These are phyloP conservation scores for Drosophila ambigua DNA, from an alignment of 1,140 invertebrate genomes.

Conservation along the genomic window DNA sequence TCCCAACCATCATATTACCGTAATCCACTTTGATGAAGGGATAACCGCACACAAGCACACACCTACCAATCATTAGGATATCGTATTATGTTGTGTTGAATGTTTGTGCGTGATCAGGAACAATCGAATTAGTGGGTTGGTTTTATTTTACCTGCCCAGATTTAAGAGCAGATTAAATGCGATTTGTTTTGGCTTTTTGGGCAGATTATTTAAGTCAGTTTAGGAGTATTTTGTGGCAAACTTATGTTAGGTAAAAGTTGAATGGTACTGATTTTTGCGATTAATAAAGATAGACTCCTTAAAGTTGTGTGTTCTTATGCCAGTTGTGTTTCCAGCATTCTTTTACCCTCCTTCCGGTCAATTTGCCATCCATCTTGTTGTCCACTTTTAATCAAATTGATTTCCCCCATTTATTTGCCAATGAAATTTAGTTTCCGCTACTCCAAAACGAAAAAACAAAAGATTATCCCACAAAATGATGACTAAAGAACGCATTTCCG, in stretches of 20 bases:
- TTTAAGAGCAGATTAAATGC: not conserved
- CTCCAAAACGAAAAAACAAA: conserved; percentile 11
- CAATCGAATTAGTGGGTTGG: conserved; percentile 9
- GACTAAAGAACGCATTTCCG: conserved; percentile 42
- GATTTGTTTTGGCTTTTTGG: conserved; percentile 1
- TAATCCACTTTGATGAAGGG: conserved; percentile 35
- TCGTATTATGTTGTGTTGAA: conserved; percentile 31
- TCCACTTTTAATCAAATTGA: conserved; percentile 43
- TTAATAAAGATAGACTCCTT: too few species aligned
- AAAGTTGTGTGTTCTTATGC: too few species aligned
- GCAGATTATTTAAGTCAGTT: conserved; percentile 1
- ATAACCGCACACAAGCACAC: not conserved
- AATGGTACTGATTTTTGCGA: too few species aligned
- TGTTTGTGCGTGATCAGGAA: conserved; percentile 30
- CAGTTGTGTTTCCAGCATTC: not conserved
- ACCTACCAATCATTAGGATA: conserved; percentile 5
- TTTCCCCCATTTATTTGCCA: conserved; percentile 38
- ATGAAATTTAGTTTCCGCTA: conserved; percentile 43
- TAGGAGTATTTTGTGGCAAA: not conserved
- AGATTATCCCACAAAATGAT: conserved; percentile 36
- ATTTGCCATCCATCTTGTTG: conserved; percentile 17
- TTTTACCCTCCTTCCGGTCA: not conserved
- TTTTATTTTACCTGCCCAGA: conserved; percentile 8
- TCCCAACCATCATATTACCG: conserved; percentile 6
- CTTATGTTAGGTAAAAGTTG: not conserved